Base-by-base conservation (phyloP, 2,888 invertebrate species). In the Lymantria monacha region DNA sequence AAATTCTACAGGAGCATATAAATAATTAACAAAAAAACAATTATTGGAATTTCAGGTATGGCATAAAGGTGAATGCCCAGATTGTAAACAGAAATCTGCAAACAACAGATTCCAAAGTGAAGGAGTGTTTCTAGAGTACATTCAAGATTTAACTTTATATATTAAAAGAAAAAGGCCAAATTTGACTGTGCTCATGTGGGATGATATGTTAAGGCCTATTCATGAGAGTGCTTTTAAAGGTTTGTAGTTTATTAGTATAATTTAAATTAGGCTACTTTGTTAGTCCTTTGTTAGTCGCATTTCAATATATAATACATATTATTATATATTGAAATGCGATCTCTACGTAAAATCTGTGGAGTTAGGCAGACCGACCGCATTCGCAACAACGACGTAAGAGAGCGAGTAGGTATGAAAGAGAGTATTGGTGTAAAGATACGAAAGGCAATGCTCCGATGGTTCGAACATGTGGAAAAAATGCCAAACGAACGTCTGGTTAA, bases 161-260 rank as follows among this genome's bases (percentile, higher is more conserved):
- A 78, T 95, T 13, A 93, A 93, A 69, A 92, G 91, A 49, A 92
- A 87, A 37, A 93, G 95, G 70, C 95, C 95, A 0, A 80, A 88
- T 48, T 74, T 95, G 31, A 93, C 87, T 56, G 87, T 95, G 5
- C 94, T 97, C 10, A 95, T 97, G 83, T 97, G 97, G 97, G 97
- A 97, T 73, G 97, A 97, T 72, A 97, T 97, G 97, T 83, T 97
- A 51, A 88, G 97, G 63, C 83, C 91, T 11, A 92, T 94, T 44
- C 87, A 88, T 53, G 69, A 85, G 45, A 86, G 92, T 49, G 79
- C 92, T 59, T 83, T 95, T 58, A 90, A 91, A 78, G 93, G 95
- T 95, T 81, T 66, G 67, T 46, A 3, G 11, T 8, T 7, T 38
- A 38, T 36, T 5, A 3, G 10, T 36, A 36, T 36, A 22, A 36